Evolutionary conservation across 1,140 invertebrate genomes (phyloP).

Genomic region (Aphelenchoides fujianensis): DNA sequence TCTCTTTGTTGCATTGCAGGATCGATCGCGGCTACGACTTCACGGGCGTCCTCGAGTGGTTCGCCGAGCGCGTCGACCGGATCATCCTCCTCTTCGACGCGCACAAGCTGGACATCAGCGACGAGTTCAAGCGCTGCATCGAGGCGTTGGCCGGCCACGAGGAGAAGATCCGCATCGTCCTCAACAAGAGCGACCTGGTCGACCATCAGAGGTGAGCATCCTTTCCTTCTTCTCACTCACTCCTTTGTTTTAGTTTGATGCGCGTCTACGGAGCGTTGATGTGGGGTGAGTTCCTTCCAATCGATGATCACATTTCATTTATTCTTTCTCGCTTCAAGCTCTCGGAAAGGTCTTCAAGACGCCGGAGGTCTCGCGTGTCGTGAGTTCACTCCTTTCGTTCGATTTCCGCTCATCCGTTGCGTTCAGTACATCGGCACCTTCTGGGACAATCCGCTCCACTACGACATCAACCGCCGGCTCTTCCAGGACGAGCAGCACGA

Average conservation of each 20-base stretch:
- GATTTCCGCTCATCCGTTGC: background rate
- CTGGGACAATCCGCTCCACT: conserved; percentile 90
- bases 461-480: conserved; percentile 72
- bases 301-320: no score
- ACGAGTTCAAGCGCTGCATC: conserved; percentile 69
- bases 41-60: conserved; percentile 96
- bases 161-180: conserved; percentile 94
- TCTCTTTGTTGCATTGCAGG: conserved; percentile 69
- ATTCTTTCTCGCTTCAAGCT: no score
- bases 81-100: conserved; percentile 98
- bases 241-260: conserved; percentile 72
- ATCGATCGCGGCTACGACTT: conserved; percentile 96
- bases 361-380: conserved; percentile 93
- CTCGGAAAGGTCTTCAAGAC: conserved; percentile 73
- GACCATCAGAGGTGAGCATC: conserved; percentile 88
- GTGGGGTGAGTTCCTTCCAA: no score
- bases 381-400: background rate
- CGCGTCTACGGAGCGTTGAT: conserved; percentile 91
- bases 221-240: background rate
- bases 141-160: conserved; percentile 72
- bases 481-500: conserved; percentile 97
- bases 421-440: conserved; percentile 86
- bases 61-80: conserved; percentile 91
- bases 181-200: conserved; percentile 98
- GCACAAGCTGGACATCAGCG: conserved; percentile 96